Base-by-base conservation (phyloP, 2,113 vertebrate species). In the Gavialis gangeticus region DNA sequence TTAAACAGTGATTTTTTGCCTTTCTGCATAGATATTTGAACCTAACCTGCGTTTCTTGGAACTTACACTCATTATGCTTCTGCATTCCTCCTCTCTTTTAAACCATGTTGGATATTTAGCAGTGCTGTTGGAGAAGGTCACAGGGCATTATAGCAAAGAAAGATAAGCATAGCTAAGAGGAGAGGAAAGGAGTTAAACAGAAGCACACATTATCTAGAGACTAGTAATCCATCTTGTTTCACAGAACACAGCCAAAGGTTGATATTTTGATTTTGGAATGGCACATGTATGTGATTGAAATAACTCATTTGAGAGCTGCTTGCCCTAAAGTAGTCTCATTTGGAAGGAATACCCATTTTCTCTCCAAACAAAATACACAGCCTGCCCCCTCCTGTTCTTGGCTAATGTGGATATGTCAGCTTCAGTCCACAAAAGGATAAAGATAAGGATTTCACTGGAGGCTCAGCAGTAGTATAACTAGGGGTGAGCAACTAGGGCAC, bases 201-300 rank as follows among this genome's bases (percentile, higher is more conserved):
- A 85, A 88, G 2, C 2, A 37, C 16, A 77, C 12, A 89, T 88
- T 88, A 80, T 17, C 3, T 1, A 88, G 21, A 10, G n/a, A 62
- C 66, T 80, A 80, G 34, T 66, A 96, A 93, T 91, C 83, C 89
- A 94, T 94, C 85, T 91, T 92, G 30, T 37, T 91, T 89, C 87
- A 91, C 62, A 84, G 85, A 86, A 75, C 83, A 84, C 84, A 93
- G 67, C 25, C 28, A 82, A 79, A 71, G 18, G 82, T 66, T 91
- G 76, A 66, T 87, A 92, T 91, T 96, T 93, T 91, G 91, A 90
- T 85, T 66, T 62, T 62, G 56, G 66, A 93, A 91, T 93, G 85
- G 88, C 84, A 56, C 0, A 0, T 81, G 63, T 25, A 55, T 92
- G 60, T 75, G 80, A 84, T 64, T 89, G 89, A 95, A 96, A 93